Evolutionary conservation across 2,888 invertebrate genomes (phyloP), one percentile per base, ranked within the genome.

Genomic region (Leucophenga maculata): DNA sequence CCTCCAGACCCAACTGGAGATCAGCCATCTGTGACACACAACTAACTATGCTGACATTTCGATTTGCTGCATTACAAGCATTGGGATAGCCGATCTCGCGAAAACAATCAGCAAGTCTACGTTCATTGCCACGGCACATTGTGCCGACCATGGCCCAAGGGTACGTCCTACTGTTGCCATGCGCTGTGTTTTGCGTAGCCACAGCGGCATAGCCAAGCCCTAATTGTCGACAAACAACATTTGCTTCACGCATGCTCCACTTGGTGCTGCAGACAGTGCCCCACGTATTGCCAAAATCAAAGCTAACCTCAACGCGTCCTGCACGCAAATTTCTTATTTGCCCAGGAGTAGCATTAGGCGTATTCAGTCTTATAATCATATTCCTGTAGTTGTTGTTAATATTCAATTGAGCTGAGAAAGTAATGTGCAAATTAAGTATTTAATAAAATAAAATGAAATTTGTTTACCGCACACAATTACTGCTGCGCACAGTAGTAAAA

Each of bases 241-340:
- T 86, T 0, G 78, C 86, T 68, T 86, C 86, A 1, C 83, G 81
- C 69, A 80, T 76, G 44, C 85, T 80, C 86, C 86, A 86, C 0
- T 64, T 65, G 6, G 77, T 78, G 65, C 78, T 83, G 68, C 86
- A 86, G 18, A 86, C 72, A 6, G 85, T 86, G 20, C 86, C 86
- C 86, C 86, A 86, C 0, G 76, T 74, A 0, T 8, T 46, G 14
- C 86, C 86, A 64, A 71, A 69, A 65, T 86, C 77, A 16, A 83
- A 82, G 70, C 85, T 86, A 2, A 86, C 78, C 73, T 86, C 86
- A 6, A 86, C 83, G 16, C 86, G 85, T 8, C 86, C 86, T 65
- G 81, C 79, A 0, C 79, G 76, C 6, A 78, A 52, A 0, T 74
- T 55, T 6, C 22, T 50, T 6, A 64, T 48, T 64, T 22, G 48